Conservation (phyloP, 2,888 invertebrate genomes). For the Chromoteleia sp. region DNA sequence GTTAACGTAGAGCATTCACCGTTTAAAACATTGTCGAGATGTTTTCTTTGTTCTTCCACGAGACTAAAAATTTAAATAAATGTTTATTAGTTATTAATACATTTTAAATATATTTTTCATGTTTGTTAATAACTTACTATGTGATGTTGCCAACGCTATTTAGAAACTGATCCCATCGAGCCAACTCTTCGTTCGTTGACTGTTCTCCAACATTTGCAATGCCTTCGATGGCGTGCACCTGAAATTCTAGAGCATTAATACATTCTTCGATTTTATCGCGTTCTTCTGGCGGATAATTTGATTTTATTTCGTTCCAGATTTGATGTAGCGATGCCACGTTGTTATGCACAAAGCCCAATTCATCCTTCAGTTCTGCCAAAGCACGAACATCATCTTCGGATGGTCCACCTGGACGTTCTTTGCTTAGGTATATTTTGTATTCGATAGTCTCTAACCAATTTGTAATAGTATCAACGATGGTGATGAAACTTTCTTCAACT, state of each 20-base stretch:
- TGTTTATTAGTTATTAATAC: conserved; percentile 47
- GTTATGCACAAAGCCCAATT: conserved; percentile 88
- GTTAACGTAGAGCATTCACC: conserved; percentile 89
- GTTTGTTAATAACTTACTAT: conserved; percentile 82
- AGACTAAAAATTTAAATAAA: conserved; percentile 71
- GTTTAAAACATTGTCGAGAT: conserved; percentile 86
- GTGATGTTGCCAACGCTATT: conserved; percentile 87
- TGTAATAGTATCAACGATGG: conserved; percentile 92
- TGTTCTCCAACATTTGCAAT: conserved; percentile 87
- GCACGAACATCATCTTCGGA: conserved; percentile 74
- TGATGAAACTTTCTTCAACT: conserved; percentile 90
- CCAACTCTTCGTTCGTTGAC: conserved; percentile 86
- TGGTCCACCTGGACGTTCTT: conserved; percentile 76
- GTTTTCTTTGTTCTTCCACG: conserved; percentile 80
- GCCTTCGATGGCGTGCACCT: conserved; percentile 89
- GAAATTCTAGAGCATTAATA: conserved; percentile 87
- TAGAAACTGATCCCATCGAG: conserved; percentile 90
- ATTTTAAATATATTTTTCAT: conserved; percentile 78
- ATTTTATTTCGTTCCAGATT: conserved; percentile 85
- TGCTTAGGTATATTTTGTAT: conserved; percentile 89
- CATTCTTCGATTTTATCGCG: conserved; percentile 86
- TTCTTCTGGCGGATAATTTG: conserved; percentile 82
- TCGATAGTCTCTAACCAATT: conserved; percentile 94
- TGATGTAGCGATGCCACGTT: conserved; percentile 88
- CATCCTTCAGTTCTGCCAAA: conserved; percentile 88